phyloP scores from a whole-genome alignment of 2,797 vertebrate genomes.

The Sebastes minor region DNA sequence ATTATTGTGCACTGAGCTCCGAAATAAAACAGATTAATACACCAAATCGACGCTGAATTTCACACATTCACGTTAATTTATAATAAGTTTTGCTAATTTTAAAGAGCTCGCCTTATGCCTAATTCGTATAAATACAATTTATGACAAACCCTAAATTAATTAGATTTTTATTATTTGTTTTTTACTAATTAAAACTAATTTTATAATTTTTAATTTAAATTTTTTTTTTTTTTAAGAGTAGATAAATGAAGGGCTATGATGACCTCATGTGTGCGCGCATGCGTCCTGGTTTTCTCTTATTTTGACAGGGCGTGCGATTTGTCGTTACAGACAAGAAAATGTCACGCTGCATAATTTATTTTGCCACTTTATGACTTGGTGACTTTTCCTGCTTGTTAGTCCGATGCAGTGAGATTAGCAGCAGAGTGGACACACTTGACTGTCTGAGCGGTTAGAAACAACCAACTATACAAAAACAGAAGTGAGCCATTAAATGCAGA shows the following conservation, averaged over 20 bases:
- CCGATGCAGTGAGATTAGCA: conserved; percentile 1
- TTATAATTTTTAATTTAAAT: background rate
- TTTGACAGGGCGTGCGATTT: conserved; percentile 11
- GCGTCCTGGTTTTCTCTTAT: background rate
- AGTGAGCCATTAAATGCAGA: conserved; percentile 45
- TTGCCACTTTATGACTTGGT: conserved; percentile 7
- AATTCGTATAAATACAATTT: background rate
- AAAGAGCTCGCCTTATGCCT: too few species aligned
- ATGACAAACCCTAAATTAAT: background rate
- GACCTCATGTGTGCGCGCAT: background rate
- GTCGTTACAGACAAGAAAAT: background rate
- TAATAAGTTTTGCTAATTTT: background rate
- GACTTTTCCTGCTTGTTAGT: conserved; percentile 1
- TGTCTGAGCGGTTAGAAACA: conserved; percentile 14
- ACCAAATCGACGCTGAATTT: background rate
- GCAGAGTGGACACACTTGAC: conserved; percentile 17
- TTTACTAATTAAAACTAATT: background rate
- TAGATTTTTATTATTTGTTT: background rate
- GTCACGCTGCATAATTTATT: conserved; percentile 12
- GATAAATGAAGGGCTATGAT: background rate
- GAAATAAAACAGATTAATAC: background rate
- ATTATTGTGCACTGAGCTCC: background rate
- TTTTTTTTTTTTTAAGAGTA: background rate
- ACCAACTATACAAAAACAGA: conserved; percentile 24
- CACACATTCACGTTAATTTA: background rate